These are phyloP conservation scores for Acinonyx jubatus DNA, from an alignment of 2,113 vertebrate genomes.

Conservation along the genomic window DNA sequence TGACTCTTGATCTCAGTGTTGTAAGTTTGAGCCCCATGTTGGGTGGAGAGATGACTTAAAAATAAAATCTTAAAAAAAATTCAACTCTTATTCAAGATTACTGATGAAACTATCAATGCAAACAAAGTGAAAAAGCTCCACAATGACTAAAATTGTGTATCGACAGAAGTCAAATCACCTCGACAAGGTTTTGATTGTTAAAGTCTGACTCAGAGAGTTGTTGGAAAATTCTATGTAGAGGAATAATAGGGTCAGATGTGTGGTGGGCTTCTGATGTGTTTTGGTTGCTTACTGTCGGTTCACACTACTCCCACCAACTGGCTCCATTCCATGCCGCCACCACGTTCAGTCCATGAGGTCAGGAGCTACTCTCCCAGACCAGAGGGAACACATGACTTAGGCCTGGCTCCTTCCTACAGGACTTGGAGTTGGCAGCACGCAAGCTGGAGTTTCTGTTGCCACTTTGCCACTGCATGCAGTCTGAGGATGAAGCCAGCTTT, in stretches of 20 bases:
- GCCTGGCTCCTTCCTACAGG: neutral
- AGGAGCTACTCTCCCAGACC: neutral
- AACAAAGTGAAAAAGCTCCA: neutral
- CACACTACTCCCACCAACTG: neutral
- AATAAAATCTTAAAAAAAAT: neutral
- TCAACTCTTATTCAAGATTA: neutral
- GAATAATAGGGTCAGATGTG: neutral
- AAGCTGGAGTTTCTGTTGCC: neutral
- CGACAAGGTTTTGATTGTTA: neutral
- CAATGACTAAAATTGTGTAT: neutral
- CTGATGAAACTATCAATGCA: neutral
- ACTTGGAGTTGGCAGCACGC: neutral
- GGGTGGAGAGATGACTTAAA: neutral
- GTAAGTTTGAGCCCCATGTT: neutral
- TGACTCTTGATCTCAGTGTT: neutral
- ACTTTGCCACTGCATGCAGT: neutral
- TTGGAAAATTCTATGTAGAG: neutral
- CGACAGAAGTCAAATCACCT: neutral
- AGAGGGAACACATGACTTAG: neutral
- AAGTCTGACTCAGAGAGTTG: neutral
- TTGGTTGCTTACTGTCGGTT: neutral
- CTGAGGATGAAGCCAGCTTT: neutral
- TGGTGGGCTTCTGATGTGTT: neutral
- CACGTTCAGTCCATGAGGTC: neutral
- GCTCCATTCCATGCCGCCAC: neutral